Conservation (phyloP, 2,888 invertebrate species). For the Eulithis prunata region DNA sequence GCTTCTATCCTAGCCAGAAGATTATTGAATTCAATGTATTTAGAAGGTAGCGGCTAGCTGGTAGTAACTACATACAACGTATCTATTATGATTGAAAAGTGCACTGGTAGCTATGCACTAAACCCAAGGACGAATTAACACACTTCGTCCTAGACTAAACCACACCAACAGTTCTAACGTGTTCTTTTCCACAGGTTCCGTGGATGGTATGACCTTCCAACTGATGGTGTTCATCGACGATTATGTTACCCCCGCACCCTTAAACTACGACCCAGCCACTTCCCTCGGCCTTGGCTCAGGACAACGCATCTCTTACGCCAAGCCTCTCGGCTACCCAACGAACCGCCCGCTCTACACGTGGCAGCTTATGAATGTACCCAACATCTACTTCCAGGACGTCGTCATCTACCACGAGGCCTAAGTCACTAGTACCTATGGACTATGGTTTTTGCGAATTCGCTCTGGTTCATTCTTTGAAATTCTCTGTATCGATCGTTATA, state of each 20-base stretch:
- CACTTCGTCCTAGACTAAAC: too few relatives aligned
- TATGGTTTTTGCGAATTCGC: not conserved
- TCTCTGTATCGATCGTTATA: not conserved
- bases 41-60: too few relatives aligned
- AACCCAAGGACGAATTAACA: too few relatives aligned
- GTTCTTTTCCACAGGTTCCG: constrained; percentile 71
- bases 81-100: too few relatives aligned
- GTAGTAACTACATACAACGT: too few relatives aligned
- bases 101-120: too few relatives aligned
- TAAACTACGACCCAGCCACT: constrained; percentile 71
- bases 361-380: constrained; percentile 77
- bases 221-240: constrained; percentile 81
- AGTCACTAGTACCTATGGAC: not conserved
- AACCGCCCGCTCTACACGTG: constrained; percentile 72
- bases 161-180: not conserved
- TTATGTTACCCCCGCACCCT: constrained; percentile 48
- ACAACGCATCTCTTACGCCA: constrained; percentile 82
- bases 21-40: too few relatives aligned
- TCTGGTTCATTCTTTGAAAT: not conserved
- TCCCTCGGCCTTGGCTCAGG: constrained; percentile 78
- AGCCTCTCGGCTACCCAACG: constrained; percentile 81
- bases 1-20: too few relatives aligned
- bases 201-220: constrained; percentile 85
- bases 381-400: constrained; percentile 80
- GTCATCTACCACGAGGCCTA: constrained; percentile 70